Base-by-base conservation (phyloP, 2,888 invertebrate species). In the Clepsis dumicolana region DNA sequence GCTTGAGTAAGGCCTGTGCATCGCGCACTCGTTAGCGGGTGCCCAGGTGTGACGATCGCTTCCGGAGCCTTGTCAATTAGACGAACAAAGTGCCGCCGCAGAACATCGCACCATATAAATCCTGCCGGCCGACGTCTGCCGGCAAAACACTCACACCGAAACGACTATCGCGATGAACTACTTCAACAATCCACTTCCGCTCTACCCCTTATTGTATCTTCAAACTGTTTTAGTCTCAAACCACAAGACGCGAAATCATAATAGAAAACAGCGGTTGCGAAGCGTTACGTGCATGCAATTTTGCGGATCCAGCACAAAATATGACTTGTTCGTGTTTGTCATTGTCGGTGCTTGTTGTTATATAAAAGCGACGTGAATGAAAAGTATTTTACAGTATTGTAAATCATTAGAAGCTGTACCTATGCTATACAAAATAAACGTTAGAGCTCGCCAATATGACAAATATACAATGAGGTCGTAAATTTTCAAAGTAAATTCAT, bases 51-150 rank as follows among this genome's bases (percentile, higher is more conserved):
- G 80, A 83, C 77, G 78, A 77, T 80, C 75, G 77, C 78, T 85
- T 81, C 84, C 82, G 82, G 84, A 81, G 81, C 80, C 84, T 88
- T 87, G 90, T 90, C 90, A 90, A 90, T 91, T 90, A 90, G 82
- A 85, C 81, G 82, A 81, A 84, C 83, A 84, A 85, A 84, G 83
- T 81, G 81, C 83, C 81, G 81, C 81, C 81, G 79, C 63, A 77
- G 70, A 80, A 79, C 82, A 82, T 80, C 78, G 82, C 84, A 86
- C 82, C 80, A 84, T 82, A 89, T 89, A 88, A 87, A 89, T 89
- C 82, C 75, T 75, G 71, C 64, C 57, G 68, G 71, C 73, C 74
- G 78, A 80, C 79, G 74, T 75, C 70, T 71, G 75, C 76, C 71
- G 76, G 77, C 80, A 79, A 79, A 81, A 75, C 79, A 77, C 79